These are phyloP conservation scores for Melitaea athalia DNA, from an alignment of 2,888 invertebrate species.

Conservation along the genomic window DNA sequence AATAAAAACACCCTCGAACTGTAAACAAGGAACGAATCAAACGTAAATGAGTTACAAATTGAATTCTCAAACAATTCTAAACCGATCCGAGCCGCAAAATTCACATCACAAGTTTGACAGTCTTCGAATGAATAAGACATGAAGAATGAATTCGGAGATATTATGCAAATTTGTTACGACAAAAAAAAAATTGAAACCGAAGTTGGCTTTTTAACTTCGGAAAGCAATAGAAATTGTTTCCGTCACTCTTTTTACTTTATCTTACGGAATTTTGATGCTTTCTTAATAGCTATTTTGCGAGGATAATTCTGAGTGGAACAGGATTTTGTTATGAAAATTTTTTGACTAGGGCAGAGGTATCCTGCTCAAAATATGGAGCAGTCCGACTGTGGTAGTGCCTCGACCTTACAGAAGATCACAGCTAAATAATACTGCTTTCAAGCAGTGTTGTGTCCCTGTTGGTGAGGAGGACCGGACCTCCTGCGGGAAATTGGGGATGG, in stretches of 20 bases:
- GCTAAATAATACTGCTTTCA: too few relatives aligned
- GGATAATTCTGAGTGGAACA: not conserved
- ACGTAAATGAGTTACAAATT: constrained; percentile 46
- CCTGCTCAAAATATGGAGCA: too few relatives aligned
- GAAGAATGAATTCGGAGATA: constrained; percentile 38
- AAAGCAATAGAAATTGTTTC: constrained; percentile 1
- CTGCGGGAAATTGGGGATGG: too few relatives aligned
- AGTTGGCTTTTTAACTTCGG: constrained; percentile 9
- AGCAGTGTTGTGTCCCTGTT: too few relatives aligned
- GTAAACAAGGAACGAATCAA: constrained; percentile 43
- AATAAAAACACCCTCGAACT: constrained; percentile 30
- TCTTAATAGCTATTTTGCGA: not conserved
- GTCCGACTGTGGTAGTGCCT: too few relatives aligned
- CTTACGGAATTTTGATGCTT: too few relatives aligned
- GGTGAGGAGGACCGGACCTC: too few relatives aligned
- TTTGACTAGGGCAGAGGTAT: too few relatives aligned
- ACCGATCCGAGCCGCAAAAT: constrained; percentile 40
- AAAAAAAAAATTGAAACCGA: constrained; percentile 30
- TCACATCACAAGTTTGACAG: constrained; percentile 36
- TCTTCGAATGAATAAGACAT: constrained; percentile 41
- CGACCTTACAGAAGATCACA: too few relatives aligned
- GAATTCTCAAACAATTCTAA: constrained; percentile 45
- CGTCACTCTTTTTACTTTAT: not conserved
- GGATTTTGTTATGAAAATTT: not conserved
- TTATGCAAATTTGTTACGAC: constrained; percentile 42